These are phyloP conservation scores for Temnothorax unifasciatus DNA, from an alignment of 2,888 invertebrate species.

Conservation along the genomic window DNA sequence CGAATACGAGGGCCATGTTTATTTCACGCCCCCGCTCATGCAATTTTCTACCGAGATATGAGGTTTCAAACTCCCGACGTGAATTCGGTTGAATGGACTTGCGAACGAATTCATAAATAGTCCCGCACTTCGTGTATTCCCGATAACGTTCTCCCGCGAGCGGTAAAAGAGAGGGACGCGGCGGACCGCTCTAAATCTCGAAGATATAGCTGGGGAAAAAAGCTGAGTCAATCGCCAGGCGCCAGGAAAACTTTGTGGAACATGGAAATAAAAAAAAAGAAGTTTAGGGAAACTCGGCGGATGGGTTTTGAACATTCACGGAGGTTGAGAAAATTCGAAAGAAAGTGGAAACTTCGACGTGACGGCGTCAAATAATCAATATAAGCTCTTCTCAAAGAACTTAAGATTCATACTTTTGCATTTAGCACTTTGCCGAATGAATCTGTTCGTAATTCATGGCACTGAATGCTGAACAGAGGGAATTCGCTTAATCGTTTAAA, in stretches of 20 bases:
- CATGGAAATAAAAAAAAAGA: background rate
- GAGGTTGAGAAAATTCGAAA: conserved; percentile 18
- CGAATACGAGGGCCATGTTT: conserved; percentile 27
- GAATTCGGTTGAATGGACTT: conserved; percentile 39
- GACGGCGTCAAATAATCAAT: conserved; percentile 28
- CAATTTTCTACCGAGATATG: conserved; percentile 35
- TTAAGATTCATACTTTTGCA: background rate
- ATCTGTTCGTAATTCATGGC: background rate
- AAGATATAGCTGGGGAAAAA: background rate
- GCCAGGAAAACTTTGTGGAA: conserved; percentile 18
- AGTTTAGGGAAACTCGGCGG: background rate
- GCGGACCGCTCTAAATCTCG: conserved; percentile 30
- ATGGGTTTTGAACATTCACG: conserved; percentile 10
- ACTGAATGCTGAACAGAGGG: background rate
- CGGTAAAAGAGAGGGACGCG: conserved; percentile 20
- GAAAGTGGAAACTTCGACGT: conserved; percentile 16
- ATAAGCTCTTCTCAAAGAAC: background rate
- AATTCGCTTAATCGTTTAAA: background rate
- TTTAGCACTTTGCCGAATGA: background rate
- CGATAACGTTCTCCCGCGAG: conserved; percentile 2
- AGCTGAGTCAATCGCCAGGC: conserved; percentile 33
- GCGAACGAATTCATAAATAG: conserved; percentile 47
- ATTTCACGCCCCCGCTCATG: conserved; percentile 20
- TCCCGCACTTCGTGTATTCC: background rate
- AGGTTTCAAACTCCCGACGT: conserved; percentile 32